These are phyloP conservation scores for Pristionchus mayeri DNA, from an alignment of 2,888 invertebrate genomes.

Conservation along the genomic window DNA sequence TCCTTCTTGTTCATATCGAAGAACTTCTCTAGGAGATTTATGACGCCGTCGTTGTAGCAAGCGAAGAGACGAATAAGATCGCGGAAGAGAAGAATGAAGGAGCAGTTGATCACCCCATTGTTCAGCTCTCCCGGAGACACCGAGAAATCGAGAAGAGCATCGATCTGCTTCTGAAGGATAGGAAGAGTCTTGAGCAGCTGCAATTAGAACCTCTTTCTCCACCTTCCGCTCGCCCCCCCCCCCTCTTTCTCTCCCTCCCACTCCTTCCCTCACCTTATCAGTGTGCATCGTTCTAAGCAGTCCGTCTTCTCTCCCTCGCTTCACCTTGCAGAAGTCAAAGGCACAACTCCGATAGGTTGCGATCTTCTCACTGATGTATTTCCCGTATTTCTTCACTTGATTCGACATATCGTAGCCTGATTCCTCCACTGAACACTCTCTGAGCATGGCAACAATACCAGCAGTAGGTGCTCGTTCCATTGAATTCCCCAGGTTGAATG, in stretches of 20 bases:
- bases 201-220: constrained; percentile 47
- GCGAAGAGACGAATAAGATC: constrained; percentile 99
- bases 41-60: constrained; percentile 94
- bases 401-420: constrained; percentile 99
- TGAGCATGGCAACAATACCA: constrained; percentile 82
- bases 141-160: constrained; percentile 95
- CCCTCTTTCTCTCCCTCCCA: no score
- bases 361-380: constrained; percentile 99
- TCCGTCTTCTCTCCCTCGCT: constrained; percentile 98
- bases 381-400: constrained; percentile 97
- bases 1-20: constrained; percentile 99
- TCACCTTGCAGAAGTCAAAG: constrained; percentile 98
- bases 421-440: constrained; percentile 54
- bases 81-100: constrained; percentile 97
- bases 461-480: constrained; percentile 96
- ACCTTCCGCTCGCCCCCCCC: no score
- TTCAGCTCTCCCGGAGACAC: constrained; percentile 91
- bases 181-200: constrained; percentile 93
- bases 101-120: constrained; percentile 98
- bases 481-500: constrained; percentile 97
- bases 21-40: constrained; percentile 86
- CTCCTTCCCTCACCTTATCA: constrained; percentile 83
- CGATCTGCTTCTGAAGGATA: constrained; percentile 93
- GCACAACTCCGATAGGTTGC: constrained; percentile 97
- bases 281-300: constrained; percentile 96